phyloP scores from a whole-genome alignment of 2,113 vertebrate genomes.

The Amphiprion ocellaris region DNA sequence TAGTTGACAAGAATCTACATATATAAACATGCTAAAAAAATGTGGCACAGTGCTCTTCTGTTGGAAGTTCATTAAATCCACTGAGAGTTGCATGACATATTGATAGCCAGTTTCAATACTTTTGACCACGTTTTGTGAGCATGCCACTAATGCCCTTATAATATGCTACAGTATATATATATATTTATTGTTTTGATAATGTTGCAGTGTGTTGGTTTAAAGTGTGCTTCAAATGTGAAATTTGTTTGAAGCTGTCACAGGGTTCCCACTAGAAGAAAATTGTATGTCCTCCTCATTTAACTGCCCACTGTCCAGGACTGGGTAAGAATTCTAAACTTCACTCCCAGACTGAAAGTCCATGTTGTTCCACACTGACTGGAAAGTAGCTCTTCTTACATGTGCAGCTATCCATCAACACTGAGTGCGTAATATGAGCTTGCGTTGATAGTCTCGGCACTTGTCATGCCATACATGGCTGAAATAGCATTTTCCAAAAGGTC shows the following conservation, averaged over 20 bases:
- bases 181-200: no score
- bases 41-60: no score
- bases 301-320: background rate
- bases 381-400: conserved; percentile 28
- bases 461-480: conserved; percentile 72
- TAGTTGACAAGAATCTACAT: no score
- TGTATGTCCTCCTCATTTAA: background rate
- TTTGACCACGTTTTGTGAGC: no score
- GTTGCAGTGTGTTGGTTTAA: no score
- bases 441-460: conserved; percentile 46
- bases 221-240: no score
- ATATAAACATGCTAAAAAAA: no score
- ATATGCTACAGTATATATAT: no score
- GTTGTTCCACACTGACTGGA: background rate
- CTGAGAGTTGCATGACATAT: no score
- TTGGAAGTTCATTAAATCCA: no score
- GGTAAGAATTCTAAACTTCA: background rate
- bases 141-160: no score
- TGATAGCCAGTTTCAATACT: no score
- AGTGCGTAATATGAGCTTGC: conserved; percentile 62
- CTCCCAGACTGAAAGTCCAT: conserved; percentile 3
- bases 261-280: background rate
- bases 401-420: conserved; percentile 62
- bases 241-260: background rate
- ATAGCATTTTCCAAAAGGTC: conserved; percentile 57